Conservation (phyloP, 2,888 invertebrate species). For the Tromatobia lineatoria region DNA sequence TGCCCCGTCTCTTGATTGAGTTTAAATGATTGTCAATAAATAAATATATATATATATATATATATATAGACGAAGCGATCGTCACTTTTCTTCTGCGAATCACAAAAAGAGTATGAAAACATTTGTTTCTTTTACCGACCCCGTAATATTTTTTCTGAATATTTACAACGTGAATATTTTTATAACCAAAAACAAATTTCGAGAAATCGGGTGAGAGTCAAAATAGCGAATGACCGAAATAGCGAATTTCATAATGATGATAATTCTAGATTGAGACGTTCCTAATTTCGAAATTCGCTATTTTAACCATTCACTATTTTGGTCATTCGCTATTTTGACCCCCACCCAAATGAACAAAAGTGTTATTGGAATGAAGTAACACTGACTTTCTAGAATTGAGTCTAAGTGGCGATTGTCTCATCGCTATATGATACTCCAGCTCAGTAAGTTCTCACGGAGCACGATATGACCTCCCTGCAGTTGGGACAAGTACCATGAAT, state of each 20-base stretch:
- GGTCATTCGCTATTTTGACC: too few species aligned
- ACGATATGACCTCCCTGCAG: constrained; percentile 80
- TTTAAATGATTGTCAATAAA: too few species aligned
- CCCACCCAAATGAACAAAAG: neutral
- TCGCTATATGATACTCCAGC: constrained; percentile 7
- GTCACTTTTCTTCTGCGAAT: too few species aligned
- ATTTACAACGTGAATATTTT: neutral
- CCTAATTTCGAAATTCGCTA: too few species aligned
- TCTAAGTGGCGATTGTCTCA: constrained; percentile 19
- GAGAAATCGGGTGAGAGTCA: neutral
- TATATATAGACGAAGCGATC: too few species aligned
- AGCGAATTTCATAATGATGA: too few species aligned
- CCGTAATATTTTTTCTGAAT: neutral
- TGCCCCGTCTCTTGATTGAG: too few species aligned
- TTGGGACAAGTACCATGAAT: constrained; percentile 81
- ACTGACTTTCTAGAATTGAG: neutral
- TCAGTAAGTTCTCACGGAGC: constrained; percentile 68
- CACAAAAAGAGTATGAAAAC: too few species aligned
- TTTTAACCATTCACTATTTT: too few species aligned
- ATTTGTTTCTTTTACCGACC: neutral
- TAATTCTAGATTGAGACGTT: too few species aligned
- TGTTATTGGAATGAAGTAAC: neutral
- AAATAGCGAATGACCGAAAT: too few species aligned
- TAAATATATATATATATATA: too few species aligned
- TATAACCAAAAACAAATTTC: neutral